Evolutionary conservation across 2,113 vertebrate genomes (phyloP), one percentile per base, ranked within the genome.

Genomic region (Cyprinus carpio): DNA sequence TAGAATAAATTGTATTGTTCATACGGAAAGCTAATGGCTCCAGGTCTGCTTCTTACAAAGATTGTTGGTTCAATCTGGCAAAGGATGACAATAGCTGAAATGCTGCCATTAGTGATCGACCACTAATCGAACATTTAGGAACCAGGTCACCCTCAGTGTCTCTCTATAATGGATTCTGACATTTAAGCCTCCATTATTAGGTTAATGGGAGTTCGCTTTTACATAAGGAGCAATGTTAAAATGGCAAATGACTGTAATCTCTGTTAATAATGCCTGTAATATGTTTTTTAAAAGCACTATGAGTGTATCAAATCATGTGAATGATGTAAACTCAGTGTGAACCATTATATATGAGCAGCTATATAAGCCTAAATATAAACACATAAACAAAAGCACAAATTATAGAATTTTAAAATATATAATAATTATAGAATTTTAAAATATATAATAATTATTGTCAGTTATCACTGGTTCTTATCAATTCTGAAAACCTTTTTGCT

Each of bases 1-100:
- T 43, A n/a, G 43, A 18, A n/a, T n/a, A n/a, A n/a, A 75, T 72
- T n/a, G 34, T 7, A 10, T 20, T 72, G 69, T 72, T 72, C 34
- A 72, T n/a, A n/a, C n/a, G 2, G 20, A 40, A 4, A 4, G 37
- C 34, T 72, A 40, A 43, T 43, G 69, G 34, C 69, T n/a, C 2
- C 69, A 40, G 34, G 69, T 72, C 34, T 72, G 69, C 10, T 13
- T n/a, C n/a, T n/a, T 12, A n/a, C 69, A 72, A 72, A 72, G 69
- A 72, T 6, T n/a, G 34, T n/a, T 72, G 34, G 18, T n/a, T 72
- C 34, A 72, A 43, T n/a, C 11, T n/a, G n/a, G n/a, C 69, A 43
- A 43, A 72, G 34, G 9, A 4, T 13, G 69, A 43, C 69, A 34
- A n/a, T 15, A 72, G 65, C 1, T 69, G 29, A 72, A 72, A 72